Conservation (phyloP, 2,888 invertebrate genomes). For the Sclerodermus sp. region DNA sequence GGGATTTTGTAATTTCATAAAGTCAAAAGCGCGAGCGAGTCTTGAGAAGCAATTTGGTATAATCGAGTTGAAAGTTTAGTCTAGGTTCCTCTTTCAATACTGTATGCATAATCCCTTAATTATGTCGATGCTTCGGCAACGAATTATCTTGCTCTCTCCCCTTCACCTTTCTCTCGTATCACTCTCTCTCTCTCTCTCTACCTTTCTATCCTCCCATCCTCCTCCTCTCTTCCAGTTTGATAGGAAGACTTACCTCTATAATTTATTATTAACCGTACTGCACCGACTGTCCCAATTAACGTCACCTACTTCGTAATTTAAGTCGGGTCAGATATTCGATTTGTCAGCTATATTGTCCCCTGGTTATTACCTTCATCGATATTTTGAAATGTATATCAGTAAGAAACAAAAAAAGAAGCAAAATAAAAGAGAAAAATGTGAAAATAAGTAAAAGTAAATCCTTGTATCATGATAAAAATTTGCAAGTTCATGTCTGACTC, state of each 20-base stretch:
- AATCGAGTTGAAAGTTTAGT: too few relatives aligned
- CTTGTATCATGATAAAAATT: too few relatives aligned
- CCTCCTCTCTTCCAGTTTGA: neutral
- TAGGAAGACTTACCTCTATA: slow-evolving; percentile 4
- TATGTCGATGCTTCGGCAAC: slow-evolving; percentile 11
- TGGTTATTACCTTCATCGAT: slow-evolving; percentile 17
- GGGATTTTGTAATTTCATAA: too few relatives aligned
- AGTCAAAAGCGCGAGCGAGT: too few relatives aligned
- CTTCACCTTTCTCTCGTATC: too few relatives aligned
- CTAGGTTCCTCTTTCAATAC: too few relatives aligned
- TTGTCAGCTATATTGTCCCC: slow-evolving; percentile 15
- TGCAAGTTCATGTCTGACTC: too few relatives aligned
- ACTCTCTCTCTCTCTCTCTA: neutral
- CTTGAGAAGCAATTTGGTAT: too few relatives aligned
- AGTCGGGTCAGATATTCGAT: slow-evolving; percentile 24
- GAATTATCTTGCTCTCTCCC: neutral
- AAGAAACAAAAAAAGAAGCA: too few relatives aligned
- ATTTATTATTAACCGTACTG: slow-evolving; percentile 36
- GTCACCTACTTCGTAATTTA: slow-evolving; percentile 20
- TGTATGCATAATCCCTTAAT: slow-evolving; percentile 17
- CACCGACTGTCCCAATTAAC: slow-evolving; percentile 35
- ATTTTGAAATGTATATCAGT: slow-evolving; percentile 2
- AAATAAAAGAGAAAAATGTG: too few relatives aligned
- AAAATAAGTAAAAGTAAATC: too few relatives aligned
- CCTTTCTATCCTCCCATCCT: neutral